phyloP scores from a whole-genome alignment of 2,888 invertebrate genomes.

The Escarpia spicata region DNA sequence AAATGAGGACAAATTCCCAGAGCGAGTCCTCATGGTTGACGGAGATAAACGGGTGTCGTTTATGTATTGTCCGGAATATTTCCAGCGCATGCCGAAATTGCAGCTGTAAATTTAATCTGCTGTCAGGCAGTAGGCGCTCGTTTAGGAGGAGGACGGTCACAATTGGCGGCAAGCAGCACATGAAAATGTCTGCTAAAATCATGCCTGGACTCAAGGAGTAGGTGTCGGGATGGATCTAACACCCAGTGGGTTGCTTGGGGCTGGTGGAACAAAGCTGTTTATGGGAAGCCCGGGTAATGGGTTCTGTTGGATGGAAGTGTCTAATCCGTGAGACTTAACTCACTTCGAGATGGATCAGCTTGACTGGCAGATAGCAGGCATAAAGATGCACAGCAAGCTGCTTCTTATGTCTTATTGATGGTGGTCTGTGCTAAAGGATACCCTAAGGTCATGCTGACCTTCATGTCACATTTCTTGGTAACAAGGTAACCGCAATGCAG shows the following conservation, averaged over 20 bases:
- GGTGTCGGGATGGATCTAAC: not conserved
- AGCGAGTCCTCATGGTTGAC: not conserved
- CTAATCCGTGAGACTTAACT: not conserved
- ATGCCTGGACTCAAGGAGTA: not conserved
- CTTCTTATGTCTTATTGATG: not conserved
- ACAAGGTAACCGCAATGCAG: not conserved
- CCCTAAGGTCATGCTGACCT: not conserved
- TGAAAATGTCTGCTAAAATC: not conserved
- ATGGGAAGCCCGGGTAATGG: not conserved
- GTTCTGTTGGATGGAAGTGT: not conserved
- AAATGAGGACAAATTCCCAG: not conserved
- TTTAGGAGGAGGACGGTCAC: not conserved
- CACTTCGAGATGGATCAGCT: not conserved
- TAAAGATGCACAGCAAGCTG: not conserved
- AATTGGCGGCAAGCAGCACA: not conserved
- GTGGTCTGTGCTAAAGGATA: not conserved
- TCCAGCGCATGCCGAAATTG: slow-evolving; percentile 1
- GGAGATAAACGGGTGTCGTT: slow-evolving; percentile 16
- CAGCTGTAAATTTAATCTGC: slow-evolving; percentile 16
- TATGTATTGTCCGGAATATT: not conserved
- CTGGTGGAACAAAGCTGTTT: not conserved
- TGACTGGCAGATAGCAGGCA: not conserved
- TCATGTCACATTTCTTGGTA: not conserved
- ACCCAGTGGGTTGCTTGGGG: not conserved
- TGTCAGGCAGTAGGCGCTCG: not conserved